These are phyloP conservation scores for Seriola quinqueradiata DNA, from an alignment of 2,113 vertebrate species.

Conservation along the genomic window DNA sequence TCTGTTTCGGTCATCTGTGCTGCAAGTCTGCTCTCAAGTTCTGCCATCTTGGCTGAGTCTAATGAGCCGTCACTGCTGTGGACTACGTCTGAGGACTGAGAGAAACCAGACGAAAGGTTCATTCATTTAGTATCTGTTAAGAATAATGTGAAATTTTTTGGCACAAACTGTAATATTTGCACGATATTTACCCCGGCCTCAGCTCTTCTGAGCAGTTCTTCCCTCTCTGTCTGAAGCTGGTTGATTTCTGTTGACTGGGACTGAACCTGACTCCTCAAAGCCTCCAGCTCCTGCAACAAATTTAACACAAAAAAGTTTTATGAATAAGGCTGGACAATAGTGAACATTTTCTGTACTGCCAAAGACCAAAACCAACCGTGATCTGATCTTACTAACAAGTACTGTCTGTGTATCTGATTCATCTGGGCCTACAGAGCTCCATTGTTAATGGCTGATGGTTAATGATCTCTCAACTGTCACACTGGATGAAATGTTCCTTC, in stretches of 20 bases:
- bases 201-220: conserved; percentile 86
- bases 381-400: too few species aligned
- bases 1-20: conserved; percentile 85
- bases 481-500: too few species aligned
- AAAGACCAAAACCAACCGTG: too few species aligned
- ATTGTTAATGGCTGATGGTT: too few species aligned
- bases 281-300: conserved; percentile 87
- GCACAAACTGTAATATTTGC: not conserved
- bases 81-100: conserved; percentile 74
- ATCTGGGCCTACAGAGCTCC: not conserved
- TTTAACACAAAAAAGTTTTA: conserved; percentile 1
- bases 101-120: conserved; percentile 11
- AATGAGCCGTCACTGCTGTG: conserved; percentile 56
- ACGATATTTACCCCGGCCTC: conserved; percentile 74
- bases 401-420: not conserved
- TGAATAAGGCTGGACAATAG: not conserved
- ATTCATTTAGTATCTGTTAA: not conserved
- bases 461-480: too few species aligned
- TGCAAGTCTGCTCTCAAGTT: conserved; percentile 85
- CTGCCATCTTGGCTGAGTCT: conserved; percentile 65
- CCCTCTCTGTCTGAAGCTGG: conserved; percentile 88
- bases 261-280: conserved; percentile 87
- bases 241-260: conserved; percentile 87
- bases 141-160: not conserved
- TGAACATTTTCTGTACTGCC: too few species aligned